These are phyloP conservation scores for Remorina albescens DNA, from an alignment of 2,797 vertebrate species.

Conservation along the genomic window DNA sequence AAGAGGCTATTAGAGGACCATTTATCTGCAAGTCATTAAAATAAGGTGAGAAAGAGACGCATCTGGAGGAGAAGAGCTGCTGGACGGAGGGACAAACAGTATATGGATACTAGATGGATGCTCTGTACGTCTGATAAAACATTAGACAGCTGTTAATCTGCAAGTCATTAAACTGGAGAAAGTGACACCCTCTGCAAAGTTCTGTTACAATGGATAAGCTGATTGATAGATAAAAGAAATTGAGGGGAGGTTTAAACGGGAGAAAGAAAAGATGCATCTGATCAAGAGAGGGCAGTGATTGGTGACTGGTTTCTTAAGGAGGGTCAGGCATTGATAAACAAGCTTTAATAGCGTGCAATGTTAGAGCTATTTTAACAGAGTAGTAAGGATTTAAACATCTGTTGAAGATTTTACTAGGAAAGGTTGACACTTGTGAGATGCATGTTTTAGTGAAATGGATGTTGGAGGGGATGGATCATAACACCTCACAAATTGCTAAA, in stretches of 20 bases:
- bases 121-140: slow-evolving; percentile 61
- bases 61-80: slow-evolving; percentile 61
- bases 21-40: slow-evolving; percentile 75
- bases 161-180: slow-evolving; percentile 61
- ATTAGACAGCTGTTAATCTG: slow-evolving; percentile 69
- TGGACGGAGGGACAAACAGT: slow-evolving; percentile 55
- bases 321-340: slow-evolving; percentile 29
- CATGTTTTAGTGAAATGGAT: slow-evolving; percentile 39
- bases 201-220: slow-evolving; percentile 41
- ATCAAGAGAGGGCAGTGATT: slow-evolving; percentile 10
- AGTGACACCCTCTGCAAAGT: slow-evolving; percentile 64
- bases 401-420: slow-evolving; percentile 38
- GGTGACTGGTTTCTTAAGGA: slow-evolving; percentile 35
- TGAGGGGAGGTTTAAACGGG: slow-evolving; percentile 51
- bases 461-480: background rate
- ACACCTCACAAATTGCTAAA: slow-evolving; percentile 18
- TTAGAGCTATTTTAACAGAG: slow-evolving; percentile 43
- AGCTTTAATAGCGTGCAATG: slow-evolving; percentile 24
- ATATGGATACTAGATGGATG: slow-evolving; percentile 60
- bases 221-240: slow-evolving; percentile 57
- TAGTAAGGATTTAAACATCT: slow-evolving; percentile 47
- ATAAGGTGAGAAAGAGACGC: slow-evolving; percentile 70
- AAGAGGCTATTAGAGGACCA: slow-evolving; percentile 70
- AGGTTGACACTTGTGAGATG: slow-evolving; percentile 35
- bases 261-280: slow-evolving; percentile 18